Percentiles rank a stretch among this genome's conserved stretches.
These are phyloP conservation scores for Melanostoma scalare DNA, from an alignment of 2,888 invertebrate genomes.

Conservation along the genomic window DNA sequence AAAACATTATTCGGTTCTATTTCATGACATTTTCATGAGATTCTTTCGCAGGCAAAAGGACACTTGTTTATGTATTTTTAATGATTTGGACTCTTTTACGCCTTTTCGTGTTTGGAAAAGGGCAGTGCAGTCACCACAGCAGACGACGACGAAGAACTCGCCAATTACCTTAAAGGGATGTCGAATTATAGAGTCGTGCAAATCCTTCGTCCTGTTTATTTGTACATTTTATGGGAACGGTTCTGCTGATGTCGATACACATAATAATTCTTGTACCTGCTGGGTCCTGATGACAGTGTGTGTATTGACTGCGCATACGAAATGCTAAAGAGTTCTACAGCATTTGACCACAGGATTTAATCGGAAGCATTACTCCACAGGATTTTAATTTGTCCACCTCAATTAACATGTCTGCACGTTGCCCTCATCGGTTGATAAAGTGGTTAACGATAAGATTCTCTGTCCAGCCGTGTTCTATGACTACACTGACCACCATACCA, in stretches of 20 bases:
- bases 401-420: slow-evolving; percentile 69
- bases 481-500: background rate
- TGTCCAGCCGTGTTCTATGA: background rate
- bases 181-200: slow-evolving; percentile 21
- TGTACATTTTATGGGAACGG: slow-evolving; percentile 35
- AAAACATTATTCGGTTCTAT: slow-evolving; percentile 51
- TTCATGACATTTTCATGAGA: slow-evolving; percentile 67
- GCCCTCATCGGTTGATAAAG: slow-evolving; percentile 17
- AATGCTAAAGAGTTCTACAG: slow-evolving; percentile 11
- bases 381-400: slow-evolving; percentile 65
- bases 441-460: background rate
- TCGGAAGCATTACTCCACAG: slow-evolving; percentile 53
- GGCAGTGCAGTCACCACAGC: slow-evolving; percentile 12
- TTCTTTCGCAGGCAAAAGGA: slow-evolving; percentile 57
- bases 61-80: slow-evolving; percentile 73
- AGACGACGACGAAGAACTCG: slow-evolving; percentile 14
- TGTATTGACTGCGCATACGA: slow-evolving; percentile 17
- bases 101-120: slow-evolving; percentile 13
- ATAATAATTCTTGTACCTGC: too few species aligned
- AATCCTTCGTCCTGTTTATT: slow-evolving; percentile 26
- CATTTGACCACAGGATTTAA: slow-evolving; percentile 55
- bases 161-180: slow-evolving; percentile 60
- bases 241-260: slow-evolving; percentile 5
- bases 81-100: slow-evolving; percentile 47
- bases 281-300: background rate